phyloP scores from a whole-genome alignment of 2,113 vertebrate species.

The Perccottus glenii region DNA sequence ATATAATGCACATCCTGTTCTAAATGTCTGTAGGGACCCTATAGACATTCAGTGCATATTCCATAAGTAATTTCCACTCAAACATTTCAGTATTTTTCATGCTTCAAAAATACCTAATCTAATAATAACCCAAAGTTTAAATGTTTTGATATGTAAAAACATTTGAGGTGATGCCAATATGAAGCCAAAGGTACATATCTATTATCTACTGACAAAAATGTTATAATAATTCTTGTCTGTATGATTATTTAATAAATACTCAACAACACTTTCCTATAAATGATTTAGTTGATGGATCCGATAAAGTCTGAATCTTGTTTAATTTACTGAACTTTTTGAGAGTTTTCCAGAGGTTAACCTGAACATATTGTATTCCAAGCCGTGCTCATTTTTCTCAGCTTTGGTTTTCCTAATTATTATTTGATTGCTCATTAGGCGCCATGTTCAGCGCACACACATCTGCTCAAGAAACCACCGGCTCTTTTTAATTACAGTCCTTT shows the following conservation, averaged over 20 bases:
- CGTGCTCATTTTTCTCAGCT: conserved; percentile 48
- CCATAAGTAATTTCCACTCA: not conserved
- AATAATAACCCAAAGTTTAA: not conserved
- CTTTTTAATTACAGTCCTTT: conserved; percentile 64
- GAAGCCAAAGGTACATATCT: no score
- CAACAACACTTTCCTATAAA: not conserved
- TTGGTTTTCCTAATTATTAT: conserved; percentile 77
- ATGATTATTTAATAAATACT: no score
- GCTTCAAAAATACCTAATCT: not conserved
- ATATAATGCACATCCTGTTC: conserved; percentile 40
- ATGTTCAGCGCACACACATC: conserved; percentile 64
- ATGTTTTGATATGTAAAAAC: not conserved
- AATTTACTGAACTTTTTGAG: not conserved
- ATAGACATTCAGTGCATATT: not conserved
- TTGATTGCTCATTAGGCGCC: conserved; percentile 80
- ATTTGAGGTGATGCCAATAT: no score
- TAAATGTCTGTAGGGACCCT: not conserved
- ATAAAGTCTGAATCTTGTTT: not conserved
- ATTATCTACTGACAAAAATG: no score
- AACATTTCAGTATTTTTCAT: not conserved
- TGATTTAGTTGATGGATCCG: not conserved
- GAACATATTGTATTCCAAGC: conserved; percentile 66
- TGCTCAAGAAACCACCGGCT: conserved; percentile 57
- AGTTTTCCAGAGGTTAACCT: conserved; percentile 46
- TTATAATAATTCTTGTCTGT: no score